phyloP scores from a whole-genome alignment of 2,888 invertebrate species.

The Chelonus formosanus region DNA sequence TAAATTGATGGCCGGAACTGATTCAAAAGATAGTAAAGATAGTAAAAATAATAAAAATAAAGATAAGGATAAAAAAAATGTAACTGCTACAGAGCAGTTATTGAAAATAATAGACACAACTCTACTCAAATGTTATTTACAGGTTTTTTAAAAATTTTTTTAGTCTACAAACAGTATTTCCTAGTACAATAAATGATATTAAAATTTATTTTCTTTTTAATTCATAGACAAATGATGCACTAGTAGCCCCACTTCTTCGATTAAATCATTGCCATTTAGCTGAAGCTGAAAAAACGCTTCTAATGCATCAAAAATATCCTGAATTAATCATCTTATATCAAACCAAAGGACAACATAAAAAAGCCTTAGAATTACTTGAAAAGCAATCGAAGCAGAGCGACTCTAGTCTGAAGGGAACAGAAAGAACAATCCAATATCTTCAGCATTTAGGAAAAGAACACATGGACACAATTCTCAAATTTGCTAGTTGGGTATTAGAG shows the following conservation, averaged over 20 bases:
- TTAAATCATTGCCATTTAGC: slow-evolving; percentile 92
- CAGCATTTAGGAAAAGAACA: slow-evolving; percentile 84
- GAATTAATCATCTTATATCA: slow-evolving; percentile 96
- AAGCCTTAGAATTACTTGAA: slow-evolving; percentile 87
- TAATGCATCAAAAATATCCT: slow-evolving; percentile 86
- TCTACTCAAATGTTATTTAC: slow-evolving; percentile 93
- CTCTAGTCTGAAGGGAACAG: slow-evolving; percentile 80
- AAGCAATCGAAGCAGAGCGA: slow-evolving; percentile 79
- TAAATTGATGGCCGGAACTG: slow-evolving; percentile 66
- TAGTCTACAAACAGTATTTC: not conserved
- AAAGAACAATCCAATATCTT: slow-evolving; percentile 88
- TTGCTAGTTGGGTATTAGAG: slow-evolving; percentile 90
- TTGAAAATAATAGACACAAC: slow-evolving; percentile 97
- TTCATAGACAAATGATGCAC: slow-evolving; percentile 89
- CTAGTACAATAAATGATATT: too few species aligned
- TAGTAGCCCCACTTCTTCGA: slow-evolving; percentile 90
- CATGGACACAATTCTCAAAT: slow-evolving; percentile 90
- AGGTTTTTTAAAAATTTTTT: slow-evolving; percentile 68
- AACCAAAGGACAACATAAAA: slow-evolving; percentile 90
- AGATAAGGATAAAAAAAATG: slow-evolving; percentile 61
- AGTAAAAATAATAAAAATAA: slow-evolving; percentile 47
- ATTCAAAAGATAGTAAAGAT: slow-evolving; percentile 55
- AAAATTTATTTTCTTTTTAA: slow-evolving; percentile 3
- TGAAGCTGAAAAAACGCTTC: slow-evolving; percentile 90
- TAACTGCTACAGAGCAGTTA: slow-evolving; percentile 70